These are phyloP conservation scores for Porites lobata DNA, from an alignment of 92 coral and sea anemone species.

Conservation along the genomic window DNA sequence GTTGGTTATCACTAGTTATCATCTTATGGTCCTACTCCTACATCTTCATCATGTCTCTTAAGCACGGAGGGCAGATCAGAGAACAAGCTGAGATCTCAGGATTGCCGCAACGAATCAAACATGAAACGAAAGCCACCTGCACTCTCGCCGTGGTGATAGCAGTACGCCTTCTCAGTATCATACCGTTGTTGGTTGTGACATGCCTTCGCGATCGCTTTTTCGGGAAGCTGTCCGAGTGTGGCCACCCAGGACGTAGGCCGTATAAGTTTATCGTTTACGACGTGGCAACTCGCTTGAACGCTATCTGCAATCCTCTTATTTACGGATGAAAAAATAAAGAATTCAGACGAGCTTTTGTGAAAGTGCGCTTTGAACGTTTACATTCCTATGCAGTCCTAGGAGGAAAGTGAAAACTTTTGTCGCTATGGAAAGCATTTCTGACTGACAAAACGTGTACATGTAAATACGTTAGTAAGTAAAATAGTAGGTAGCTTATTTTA, in stretches of 20 bases:
- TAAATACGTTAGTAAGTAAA: no score
- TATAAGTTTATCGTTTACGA: neutral
- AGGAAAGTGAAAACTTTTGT: no score
- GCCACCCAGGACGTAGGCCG: no score
- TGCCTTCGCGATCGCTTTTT: constrained; percentile 25
- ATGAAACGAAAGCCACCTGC: constrained; percentile 34
- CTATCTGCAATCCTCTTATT: constrained; percentile 57
- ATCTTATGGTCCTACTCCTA: constrained; percentile 19
- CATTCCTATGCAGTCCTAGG: no score
- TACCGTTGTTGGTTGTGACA: constrained; percentile 40
- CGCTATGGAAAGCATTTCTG: no score
- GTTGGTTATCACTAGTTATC: constrained; percentile 14
- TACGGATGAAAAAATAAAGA: constrained; percentile 53
- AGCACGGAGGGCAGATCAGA: constrained; percentile 22
- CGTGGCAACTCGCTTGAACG: constrained; percentile 13
- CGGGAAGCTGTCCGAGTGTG: neutral
- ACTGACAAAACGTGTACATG: no score
- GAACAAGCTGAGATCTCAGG: neutral
- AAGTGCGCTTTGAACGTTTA: neutral
- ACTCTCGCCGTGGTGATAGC: constrained; percentile 59
- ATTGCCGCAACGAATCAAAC: neutral
- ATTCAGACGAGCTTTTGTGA: constrained; percentile 41
- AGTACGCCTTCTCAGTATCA: constrained; percentile 26
- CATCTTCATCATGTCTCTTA: neutral
- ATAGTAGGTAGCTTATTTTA: no score